These are phyloP conservation scores for Hyperopisus bebe DNA, from an alignment of 2,113 vertebrate species.

Conservation along the genomic window DNA sequence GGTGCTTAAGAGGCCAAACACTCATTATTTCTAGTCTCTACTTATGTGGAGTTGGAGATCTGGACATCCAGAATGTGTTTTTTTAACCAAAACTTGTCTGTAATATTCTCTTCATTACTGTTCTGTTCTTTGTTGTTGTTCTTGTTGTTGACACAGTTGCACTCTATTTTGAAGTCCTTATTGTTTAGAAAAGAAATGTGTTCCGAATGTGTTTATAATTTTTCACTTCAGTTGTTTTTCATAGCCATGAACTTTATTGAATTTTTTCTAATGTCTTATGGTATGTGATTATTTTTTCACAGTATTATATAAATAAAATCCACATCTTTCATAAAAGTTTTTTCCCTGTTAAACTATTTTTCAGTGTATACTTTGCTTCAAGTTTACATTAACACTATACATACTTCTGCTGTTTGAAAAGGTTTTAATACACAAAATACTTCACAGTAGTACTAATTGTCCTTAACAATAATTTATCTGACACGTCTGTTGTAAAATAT, in stretches of 20 bases:
- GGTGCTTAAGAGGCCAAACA: not conserved
- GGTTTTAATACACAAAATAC: not conserved
- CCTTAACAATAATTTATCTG: not conserved
- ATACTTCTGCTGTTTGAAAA: not conserved
- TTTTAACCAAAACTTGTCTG: conserved; percentile 8
- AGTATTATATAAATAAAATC: conserved; percentile 61
- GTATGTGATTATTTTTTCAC: conserved; percentile 71
- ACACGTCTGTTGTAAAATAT: not conserved
- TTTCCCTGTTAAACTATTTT: not conserved
- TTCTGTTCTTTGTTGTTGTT: conserved; percentile 14
- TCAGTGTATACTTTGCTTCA: not conserved
- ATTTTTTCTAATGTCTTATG: conserved; percentile 58
- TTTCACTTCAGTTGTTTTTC: conserved; percentile 47
- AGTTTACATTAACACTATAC: not conserved
- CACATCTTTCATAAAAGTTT: conserved; percentile 55
- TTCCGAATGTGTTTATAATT: conserved; percentile 16
- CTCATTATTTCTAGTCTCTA: not conserved
- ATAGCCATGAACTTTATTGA: conserved; percentile 51
- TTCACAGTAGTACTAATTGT: not conserved
- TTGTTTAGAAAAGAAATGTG: conserved; percentile 32
- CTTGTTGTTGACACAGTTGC: not conserved
- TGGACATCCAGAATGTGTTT: not conserved
- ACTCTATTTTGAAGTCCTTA: conserved; percentile 10
- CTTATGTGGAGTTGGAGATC: not conserved
- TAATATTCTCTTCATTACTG: not conserved